phyloP scores from a whole-genome alignment of 2,113 vertebrate genomes.

The Eira barbara region DNA sequence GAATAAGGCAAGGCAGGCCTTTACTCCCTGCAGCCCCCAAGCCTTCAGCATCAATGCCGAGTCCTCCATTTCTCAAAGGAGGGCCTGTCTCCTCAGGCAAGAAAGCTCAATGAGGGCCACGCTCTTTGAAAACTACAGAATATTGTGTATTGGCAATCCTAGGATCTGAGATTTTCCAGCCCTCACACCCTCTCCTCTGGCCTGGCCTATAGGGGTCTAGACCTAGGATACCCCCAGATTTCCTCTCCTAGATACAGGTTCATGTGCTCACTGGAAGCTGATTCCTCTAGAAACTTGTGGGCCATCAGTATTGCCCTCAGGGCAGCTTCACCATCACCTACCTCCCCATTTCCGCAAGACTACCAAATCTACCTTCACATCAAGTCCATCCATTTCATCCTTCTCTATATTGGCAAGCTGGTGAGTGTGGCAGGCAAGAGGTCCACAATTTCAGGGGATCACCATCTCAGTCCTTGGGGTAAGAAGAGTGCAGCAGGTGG shows the following conservation, averaged over 20 bases:
- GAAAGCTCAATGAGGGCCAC: neutral
- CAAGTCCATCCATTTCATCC: slow-evolving; percentile 88
- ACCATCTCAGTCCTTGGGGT: neutral
- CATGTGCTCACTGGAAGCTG: neutral
- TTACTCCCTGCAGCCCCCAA: neutral
- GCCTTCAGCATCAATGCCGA: neutral
- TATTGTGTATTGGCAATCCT: neutral
- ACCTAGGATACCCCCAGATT: neutral
- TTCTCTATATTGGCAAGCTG: slow-evolving; percentile 89
- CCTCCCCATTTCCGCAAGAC: slow-evolving; percentile 88
- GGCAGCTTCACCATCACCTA: slow-evolving; percentile 90
- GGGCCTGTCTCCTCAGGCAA: neutral
- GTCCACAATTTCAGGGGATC: neutral
- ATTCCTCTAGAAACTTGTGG: slow-evolving; percentile 84
- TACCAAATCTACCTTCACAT: slow-evolving; percentile 92
- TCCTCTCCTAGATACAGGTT: neutral
- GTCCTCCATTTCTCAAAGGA: neutral
- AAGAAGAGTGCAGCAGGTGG: neutral
- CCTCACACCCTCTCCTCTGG: neutral
- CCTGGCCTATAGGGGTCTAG: neutral
- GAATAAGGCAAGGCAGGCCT: neutral
- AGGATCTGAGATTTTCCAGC: neutral
- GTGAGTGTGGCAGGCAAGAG: slow-evolving; percentile 72
- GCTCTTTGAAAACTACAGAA: neutral
- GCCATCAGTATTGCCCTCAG: slow-evolving; percentile 87